Conservation (phyloP, 2,888 invertebrate genomes). For the Drosophila engyochracea region DNA sequence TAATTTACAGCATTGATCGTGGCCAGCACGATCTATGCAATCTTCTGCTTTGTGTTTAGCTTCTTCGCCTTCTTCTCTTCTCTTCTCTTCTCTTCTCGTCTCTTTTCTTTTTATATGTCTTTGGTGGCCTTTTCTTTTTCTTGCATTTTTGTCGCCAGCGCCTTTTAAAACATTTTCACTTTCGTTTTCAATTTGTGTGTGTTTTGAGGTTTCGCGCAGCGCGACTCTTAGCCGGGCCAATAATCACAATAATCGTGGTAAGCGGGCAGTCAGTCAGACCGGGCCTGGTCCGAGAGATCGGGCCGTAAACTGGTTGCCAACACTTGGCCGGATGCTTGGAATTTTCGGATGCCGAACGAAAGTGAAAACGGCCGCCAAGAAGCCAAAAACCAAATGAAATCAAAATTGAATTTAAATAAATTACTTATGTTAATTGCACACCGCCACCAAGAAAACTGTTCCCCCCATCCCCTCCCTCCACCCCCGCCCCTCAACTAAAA, state of each 20-base stretch:
- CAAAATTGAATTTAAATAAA: conserved; percentile 81
- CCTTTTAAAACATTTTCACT: conserved; percentile 67
- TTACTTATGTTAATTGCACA: conserved; percentile 78
- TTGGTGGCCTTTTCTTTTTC: conserved; percentile 18
- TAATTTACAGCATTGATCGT: conserved; percentile 72
- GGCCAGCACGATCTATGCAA: conserved; percentile 61
- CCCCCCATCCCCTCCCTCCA: too few relatives aligned
- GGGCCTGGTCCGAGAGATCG: conserved; percentile 53
- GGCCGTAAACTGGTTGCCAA: conserved; percentile 56
- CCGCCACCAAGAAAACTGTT: conserved; percentile 28
- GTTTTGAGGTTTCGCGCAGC: conserved; percentile 68
- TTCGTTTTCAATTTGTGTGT: conserved; percentile 78
- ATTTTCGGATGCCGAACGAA: conserved; percentile 78
- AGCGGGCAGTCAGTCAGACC: conserved; percentile 77
- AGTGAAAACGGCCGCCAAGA: conserved; percentile 76
- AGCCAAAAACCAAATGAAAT: conserved; percentile 61
- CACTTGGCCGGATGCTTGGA: conserved; percentile 64
- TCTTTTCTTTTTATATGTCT: conserved; percentile 8
- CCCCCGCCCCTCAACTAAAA: background rate
- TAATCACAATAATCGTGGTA: conserved; percentile 81
- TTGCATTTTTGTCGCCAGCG: conserved; percentile 37
- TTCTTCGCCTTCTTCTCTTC: conserved; percentile 40
- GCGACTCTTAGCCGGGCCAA: conserved; percentile 61
- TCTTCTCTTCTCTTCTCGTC: conserved; percentile 1
- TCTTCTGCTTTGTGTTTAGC: conserved; percentile 40